A percentile compares a stretch with the other conserved stretches of the same genome.
Evolutionary conservation across 2,113 vertebrate genomes (phyloP).

Genomic region (Actenoides hombroni): DNA sequence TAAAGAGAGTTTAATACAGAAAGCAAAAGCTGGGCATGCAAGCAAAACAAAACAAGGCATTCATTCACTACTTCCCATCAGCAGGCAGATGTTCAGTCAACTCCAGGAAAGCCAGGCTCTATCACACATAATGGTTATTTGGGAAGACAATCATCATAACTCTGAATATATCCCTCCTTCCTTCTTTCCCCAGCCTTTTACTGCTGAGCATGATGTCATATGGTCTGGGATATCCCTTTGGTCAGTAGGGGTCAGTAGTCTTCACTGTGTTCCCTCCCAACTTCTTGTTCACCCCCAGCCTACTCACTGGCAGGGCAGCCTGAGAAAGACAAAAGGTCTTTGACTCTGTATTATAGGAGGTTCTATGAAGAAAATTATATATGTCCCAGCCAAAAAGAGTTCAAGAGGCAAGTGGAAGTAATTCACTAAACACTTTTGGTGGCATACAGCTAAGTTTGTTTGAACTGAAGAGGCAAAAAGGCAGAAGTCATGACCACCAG

Average conservation of each 20-base stretch:
- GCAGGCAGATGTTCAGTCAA: neutral
- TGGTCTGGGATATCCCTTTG: neutral
- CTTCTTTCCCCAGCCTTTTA: too few relatives aligned
- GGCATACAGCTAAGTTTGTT: neutral
- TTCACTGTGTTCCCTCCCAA: too few relatives aligned
- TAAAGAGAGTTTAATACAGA: neutral
- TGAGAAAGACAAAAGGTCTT: neutral
- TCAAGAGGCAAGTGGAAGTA: neutral
- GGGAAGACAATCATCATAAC: too few relatives aligned
- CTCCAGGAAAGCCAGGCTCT: too few relatives aligned
- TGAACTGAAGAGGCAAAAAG: neutral
- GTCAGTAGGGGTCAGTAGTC: neutral
- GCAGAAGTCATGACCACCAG: neutral
- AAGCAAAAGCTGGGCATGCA: fast-evolving
- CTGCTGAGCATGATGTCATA: too few relatives aligned
- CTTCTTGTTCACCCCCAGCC: too few relatives aligned
- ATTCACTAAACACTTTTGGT: neutral
- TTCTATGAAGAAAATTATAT: neutral
- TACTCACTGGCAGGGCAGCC: neutral
- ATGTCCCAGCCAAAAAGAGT: neutral
- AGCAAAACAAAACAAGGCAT: neutral
- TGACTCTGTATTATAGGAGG: neutral
- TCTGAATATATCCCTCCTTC: too few relatives aligned
- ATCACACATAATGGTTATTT: too few relatives aligned
- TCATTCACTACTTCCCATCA: neutral